A percentile compares a stretch with the other conserved stretches of the same genome.
Conservation (phyloP, 1,140 invertebrate genomes). For the Lethrus apterus region DNA sequence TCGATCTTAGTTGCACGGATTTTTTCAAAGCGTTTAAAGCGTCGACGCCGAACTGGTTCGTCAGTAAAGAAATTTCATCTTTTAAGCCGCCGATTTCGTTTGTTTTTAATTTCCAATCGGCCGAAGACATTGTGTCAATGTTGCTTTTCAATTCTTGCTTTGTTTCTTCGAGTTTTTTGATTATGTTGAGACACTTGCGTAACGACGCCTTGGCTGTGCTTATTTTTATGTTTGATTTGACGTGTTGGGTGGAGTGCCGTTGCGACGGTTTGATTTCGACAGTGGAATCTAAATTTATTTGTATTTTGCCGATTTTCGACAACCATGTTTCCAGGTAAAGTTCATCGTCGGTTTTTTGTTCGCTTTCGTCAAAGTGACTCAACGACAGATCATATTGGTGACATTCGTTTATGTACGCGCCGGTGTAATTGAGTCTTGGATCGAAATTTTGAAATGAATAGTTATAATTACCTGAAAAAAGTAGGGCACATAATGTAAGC, state of each 20-base stretch:
- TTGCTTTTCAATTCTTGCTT: constrained; percentile 42
- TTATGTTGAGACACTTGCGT: constrained; percentile 27
- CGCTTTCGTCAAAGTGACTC: too few relatives aligned
- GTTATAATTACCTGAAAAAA: too few relatives aligned
- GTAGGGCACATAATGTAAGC: too few relatives aligned
- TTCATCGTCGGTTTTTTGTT: constrained; percentile 25
- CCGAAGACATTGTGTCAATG: constrained; percentile 40
- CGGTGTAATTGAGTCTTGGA: constrained; percentile 6
- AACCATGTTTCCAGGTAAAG: constrained; percentile 28
- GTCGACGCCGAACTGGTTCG: constrained; percentile 41
- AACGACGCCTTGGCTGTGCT: constrained; percentile 29
- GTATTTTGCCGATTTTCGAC: constrained; percentile 27
- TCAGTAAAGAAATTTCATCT: constrained; percentile 40
- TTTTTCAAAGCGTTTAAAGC: constrained; percentile 43
- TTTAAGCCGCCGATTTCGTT: constrained; percentile 44
- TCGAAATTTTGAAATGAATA: constrained; percentile 3
- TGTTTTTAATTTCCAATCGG: constrained; percentile 47
- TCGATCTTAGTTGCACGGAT: constrained; percentile 45
- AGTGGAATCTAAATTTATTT: constrained; percentile 24
- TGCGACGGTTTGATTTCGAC: constrained; percentile 14
- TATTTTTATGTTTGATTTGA: constrained; percentile 20
- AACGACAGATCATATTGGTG: constrained; percentile 12
- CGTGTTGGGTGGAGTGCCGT: constrained; percentile 1
- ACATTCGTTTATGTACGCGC: not conserved
- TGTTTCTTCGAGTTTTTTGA: constrained; percentile 42